Evolutionary conservation across 2,888 invertebrate genomes (phyloP), one percentile per base, ranked within the genome.

Genomic region (Patella caerulea): DNA sequence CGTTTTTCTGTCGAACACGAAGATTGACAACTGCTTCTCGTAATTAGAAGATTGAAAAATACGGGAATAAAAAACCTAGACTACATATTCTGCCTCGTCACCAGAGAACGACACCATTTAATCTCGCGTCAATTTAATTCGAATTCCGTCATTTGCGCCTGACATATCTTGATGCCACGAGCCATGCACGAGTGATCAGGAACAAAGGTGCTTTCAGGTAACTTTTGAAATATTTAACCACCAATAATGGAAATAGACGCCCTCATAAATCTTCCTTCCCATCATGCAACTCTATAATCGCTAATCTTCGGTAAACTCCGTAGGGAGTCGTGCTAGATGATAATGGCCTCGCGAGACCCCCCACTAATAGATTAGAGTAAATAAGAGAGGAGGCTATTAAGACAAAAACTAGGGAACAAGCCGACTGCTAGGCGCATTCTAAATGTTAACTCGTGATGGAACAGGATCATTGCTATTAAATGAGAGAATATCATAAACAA

Each of bases 221-320:
- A 65, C 65, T 65, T 65, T 65, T 65, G 65, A 65, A 65, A 65
- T 65, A 65, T 65, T 65, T 65, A 65, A 65, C 65, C 24, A 65
- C 65, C 65, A 24, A 65, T 65, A 65, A 65, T 65, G 65, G 65
- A 65, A 65, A 24, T 65, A 24, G 65, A 65, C 24, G 65, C 65
- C 65, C 65, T 65, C 65, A 24, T 65, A 65, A 65, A 65, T 65
- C 65, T 65, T 65, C 65, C 65, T 65, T 65, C 65, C 65, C 65
- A 65, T 65, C 65, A 65, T 65, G 65, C 65, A 65, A 65, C 19
- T 65, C 19, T 65, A 24, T 65, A 65, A 65, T 65, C 65, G 65
- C 65, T 65, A 65, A 65, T 65, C 65, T 65, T 65, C 65, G 65
- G 65, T 65, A 65, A 65, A 65, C 65, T 65, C 65, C 65, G 65